These are phyloP conservation scores for Drosophila tsacasi DNA, from an alignment of 1,140 invertebrate genomes.

Conservation along the genomic window DNA sequence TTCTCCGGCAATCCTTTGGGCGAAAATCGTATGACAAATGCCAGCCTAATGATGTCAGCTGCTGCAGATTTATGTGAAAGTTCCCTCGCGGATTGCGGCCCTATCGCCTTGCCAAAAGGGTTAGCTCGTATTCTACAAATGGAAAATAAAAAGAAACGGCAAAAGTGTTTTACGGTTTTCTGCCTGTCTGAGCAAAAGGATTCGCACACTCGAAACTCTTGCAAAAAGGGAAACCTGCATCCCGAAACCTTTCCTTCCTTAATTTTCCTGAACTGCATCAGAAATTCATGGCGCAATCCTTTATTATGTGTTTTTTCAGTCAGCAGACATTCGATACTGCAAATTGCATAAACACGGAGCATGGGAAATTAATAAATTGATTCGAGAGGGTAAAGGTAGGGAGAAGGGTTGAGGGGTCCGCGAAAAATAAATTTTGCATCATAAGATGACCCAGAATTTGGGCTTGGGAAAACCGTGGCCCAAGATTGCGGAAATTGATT, in stretches of 20 bases:
- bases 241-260: slow-evolving; percentile 49
- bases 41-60: slow-evolving; percentile 75
- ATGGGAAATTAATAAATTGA: slow-evolving; percentile 80
- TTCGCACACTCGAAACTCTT: slow-evolving; percentile 34
- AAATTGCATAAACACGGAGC: slow-evolving; percentile 77
- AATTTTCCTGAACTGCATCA: slow-evolving; percentile 32
- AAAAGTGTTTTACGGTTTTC: slow-evolving; percentile 74
- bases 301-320: slow-evolving; percentile 45
- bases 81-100: slow-evolving; percentile 10
- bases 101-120: slow-evolving; percentile 52
- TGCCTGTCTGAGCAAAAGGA: slow-evolving; percentile 75
- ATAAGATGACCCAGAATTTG: slow-evolving; percentile 18
- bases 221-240: slow-evolving; percentile 48
- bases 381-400: slow-evolving; percentile 3
- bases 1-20: slow-evolving; percentile 62
- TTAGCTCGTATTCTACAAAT: slow-evolving; percentile 42
- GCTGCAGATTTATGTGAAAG: slow-evolving; percentile 77
- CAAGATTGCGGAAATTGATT: slow-evolving; percentile 35
- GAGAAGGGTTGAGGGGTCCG: slow-evolving; percentile 56
- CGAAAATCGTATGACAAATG: slow-evolving; percentile 76
- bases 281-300: slow-evolving; percentile 56
- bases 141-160: slow-evolving; percentile 11
- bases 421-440: slow-evolving; percentile 49
- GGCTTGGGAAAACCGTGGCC: slow-evolving; percentile 41
- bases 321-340: slow-evolving; percentile 73